Conservation (phyloP, 2,113 vertebrate genomes). For the Anseranas semipalmata region DNA sequence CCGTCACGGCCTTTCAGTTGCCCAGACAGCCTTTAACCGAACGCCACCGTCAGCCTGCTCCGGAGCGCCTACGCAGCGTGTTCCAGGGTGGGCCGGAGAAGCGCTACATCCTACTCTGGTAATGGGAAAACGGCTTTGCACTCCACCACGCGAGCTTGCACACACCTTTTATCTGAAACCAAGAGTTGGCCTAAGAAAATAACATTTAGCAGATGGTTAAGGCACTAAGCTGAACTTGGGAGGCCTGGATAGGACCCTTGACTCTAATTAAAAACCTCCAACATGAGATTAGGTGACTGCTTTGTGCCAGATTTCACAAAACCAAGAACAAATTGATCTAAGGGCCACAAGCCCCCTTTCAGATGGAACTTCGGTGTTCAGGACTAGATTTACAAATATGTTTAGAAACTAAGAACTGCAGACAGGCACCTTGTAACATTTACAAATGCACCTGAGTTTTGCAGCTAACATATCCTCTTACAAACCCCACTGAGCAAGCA, state of each 20-base stretch:
- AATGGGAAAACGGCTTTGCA: accelerated
- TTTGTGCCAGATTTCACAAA: background rate
- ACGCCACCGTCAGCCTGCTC: background rate
- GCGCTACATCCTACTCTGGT: background rate
- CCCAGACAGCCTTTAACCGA: background rate
- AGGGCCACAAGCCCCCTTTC: background rate
- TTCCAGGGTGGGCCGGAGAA: background rate
- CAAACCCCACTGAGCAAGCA: background rate
- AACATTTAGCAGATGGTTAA: accelerated
- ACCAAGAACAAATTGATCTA: background rate
- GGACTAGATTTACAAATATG: background rate
- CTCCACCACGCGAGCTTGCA: background rate
- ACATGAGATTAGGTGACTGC: background rate
- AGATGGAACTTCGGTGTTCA: background rate
- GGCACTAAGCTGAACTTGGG: background rate
- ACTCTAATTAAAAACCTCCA: background rate
- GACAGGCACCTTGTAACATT: background rate
- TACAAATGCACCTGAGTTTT: background rate
- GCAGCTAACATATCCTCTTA: background rate
- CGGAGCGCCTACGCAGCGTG: accelerated
- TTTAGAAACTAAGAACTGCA: background rate
- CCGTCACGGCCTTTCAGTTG: background rate
- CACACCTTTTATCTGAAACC: background rate
- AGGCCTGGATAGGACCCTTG: accelerated
- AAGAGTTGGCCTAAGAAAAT: accelerated